Conservation (phyloP, 2,113 vertebrate species). For the Cebidichthys violaceus region DNA sequence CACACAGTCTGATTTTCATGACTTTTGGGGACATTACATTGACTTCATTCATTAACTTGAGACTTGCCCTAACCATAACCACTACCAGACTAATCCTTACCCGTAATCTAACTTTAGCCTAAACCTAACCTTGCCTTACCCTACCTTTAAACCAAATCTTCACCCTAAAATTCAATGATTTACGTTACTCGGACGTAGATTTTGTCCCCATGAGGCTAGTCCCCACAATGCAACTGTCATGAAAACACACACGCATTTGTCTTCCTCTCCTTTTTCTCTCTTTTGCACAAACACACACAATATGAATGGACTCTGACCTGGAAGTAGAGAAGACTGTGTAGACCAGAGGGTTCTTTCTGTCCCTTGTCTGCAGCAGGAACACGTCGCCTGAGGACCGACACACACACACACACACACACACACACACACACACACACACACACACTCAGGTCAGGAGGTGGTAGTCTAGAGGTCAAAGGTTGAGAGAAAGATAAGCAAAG, state of each 20-base stretch:
- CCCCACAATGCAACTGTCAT: not conserved
- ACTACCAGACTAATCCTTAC: not conserved
- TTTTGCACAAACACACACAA: not conserved
- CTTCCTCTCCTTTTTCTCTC: not conserved
- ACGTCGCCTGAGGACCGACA: constrained; percentile 88
- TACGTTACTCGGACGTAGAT: not conserved
- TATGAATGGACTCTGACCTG: constrained; percentile 84
- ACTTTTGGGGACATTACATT: not conserved
- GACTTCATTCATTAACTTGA: not conserved
- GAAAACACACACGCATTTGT: not conserved
- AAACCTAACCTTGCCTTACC: too few relatives aligned
- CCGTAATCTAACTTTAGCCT: not conserved
- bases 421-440: constrained; percentile 55
- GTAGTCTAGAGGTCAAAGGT: constrained; percentile 66
- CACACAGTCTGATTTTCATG: not conserved
- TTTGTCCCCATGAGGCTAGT: not conserved
- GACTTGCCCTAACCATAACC: not conserved
- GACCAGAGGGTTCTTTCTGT: constrained; percentile 93
- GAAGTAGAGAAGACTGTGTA: constrained; percentile 95
- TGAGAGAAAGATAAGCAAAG: constrained; percentile 69
- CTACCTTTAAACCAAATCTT: not conserved
- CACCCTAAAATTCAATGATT: not conserved
- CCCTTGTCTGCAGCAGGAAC: constrained; percentile 92
- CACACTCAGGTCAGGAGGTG: constrained; percentile 67
- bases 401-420: constrained; percentile 46